Base-by-base conservation (phyloP, 2,113 vertebrate species). In the Perca fluviatilis region DNA sequence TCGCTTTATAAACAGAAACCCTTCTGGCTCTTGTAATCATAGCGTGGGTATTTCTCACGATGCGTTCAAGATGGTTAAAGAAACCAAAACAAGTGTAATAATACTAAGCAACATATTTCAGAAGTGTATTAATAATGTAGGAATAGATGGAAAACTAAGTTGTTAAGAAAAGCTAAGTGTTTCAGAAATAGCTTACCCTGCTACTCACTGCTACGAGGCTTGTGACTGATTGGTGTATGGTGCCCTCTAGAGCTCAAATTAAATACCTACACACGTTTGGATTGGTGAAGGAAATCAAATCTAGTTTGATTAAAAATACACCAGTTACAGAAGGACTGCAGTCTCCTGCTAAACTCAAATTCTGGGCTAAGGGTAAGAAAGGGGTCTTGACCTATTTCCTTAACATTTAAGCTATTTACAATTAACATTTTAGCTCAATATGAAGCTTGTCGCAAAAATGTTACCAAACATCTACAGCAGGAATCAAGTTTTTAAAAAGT, bases 161-260 rank as follows among this genome's bases (percentile, higher is more conserved):
- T 40, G 11, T 10, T 67, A 10, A 23, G 19, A 16, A 53, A 43
- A 14, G 3, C 3, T 0, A 70, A 57, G 9, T n/a, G 1, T 25
- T 65, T 72, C 15, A 63, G 58, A 23, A 6, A 40, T 19, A 47
- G 58, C 2, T 50, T 50, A 0, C 7, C 18, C 8, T 50, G 33
- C 8, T 19, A 1, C 21, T 27, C 16, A 1, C 1, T 19, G 23
- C 16, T 6, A 15, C 13, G n/a, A 14, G 1, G 1, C 6, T 43
- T 3, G 21, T 43, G 2, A 79, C 12, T 61, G 0, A 2, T 54
- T 36, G 68, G 79, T 36, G 56, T 72, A 14, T 84, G 66, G 46
- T 23, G 85, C 86, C 88, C 77, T 85, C 93, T 92, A 79, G 84
- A 73, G 85, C 0, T 63, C n/a, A 66, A 8, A 58, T 6, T 6